A percentile compares a stretch with the other conserved stretches of the same genome.
phyloP scores from a whole-genome alignment of 2,888 invertebrate genomes.

The Nomada goodeniana region DNA sequence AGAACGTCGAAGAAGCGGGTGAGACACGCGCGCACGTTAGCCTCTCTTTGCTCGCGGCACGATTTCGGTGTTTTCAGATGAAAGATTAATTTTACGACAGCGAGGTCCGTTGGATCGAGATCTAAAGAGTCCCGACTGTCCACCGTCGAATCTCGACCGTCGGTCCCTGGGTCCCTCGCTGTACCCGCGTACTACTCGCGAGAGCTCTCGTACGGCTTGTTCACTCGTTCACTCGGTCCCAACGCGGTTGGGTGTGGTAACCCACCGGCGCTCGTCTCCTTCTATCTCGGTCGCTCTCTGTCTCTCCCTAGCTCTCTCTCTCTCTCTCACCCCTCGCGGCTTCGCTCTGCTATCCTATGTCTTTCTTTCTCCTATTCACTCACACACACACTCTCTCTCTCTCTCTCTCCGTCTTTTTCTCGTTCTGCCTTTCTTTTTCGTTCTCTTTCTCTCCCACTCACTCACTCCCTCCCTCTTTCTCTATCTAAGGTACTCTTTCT shows the following conservation, averaged over 20 bases:
- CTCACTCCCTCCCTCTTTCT: slow-evolving; percentile 26
- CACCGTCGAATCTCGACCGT: slow-evolving; percentile 54
- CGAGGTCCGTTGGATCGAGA: slow-evolving; percentile 58
- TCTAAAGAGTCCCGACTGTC: slow-evolving; percentile 40
- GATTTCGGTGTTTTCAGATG: slow-evolving; percentile 34
- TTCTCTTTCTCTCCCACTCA: slow-evolving; percentile 27
- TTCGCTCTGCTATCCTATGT: slow-evolving; percentile 26
- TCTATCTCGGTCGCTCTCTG: slow-evolving; percentile 41
- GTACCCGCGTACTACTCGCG: slow-evolving; percentile 71
- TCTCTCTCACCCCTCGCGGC: slow-evolving; percentile 31
- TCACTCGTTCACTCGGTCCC: slow-evolving; percentile 74
- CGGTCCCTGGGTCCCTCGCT: slow-evolving; percentile 57
- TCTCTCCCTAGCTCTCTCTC: slow-evolving; percentile 17
- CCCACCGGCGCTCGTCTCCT: slow-evolving; percentile 76
- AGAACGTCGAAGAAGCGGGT: slow-evolving; percentile 39
- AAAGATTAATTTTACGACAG: slow-evolving; percentile 34
- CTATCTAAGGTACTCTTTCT: slow-evolving; percentile 46
- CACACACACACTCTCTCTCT: slow-evolving; percentile 40
- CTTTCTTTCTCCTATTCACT: slow-evolving; percentile 18
- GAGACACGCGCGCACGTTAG: slow-evolving; percentile 54
- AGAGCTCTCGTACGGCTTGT: slow-evolving; percentile 74
- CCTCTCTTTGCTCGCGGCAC: slow-evolving; percentile 38
- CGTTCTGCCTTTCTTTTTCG: slow-evolving; percentile 13
- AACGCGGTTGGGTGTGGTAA: slow-evolving; percentile 83
- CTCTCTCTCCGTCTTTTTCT: slow-evolving; percentile 53